Percentiles rank a stretch among this genome's conserved stretches.
These are phyloP conservation scores for Coptodon rendalli DNA, from an alignment of 2,113 vertebrate genomes.

Conservation along the genomic window DNA sequence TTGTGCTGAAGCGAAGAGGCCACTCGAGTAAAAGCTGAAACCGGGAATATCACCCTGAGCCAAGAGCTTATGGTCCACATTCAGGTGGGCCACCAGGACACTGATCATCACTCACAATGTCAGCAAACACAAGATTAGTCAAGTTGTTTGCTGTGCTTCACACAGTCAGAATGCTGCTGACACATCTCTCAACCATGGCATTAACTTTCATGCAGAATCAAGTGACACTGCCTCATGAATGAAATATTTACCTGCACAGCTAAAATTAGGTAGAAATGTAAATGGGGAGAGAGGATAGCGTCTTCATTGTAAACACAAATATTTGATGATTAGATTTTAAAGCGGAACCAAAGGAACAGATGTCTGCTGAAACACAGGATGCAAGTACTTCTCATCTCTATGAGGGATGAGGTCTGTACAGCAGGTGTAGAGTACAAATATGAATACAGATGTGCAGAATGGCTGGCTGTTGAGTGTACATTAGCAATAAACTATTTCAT, in stretches of 20 bases:
- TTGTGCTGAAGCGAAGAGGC: constrained; percentile 6
- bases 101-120: constrained; percentile 59
- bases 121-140: constrained; percentile 58
- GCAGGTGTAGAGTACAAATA: constrained; percentile 18
- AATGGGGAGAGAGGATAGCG: not conserved
- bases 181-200: constrained; percentile 35
- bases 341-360: constrained; percentile 4
- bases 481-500: constrained; percentile 39
- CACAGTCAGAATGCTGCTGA: constrained; percentile 48
- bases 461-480: constrained; percentile 23
- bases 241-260: constrained; percentile 35
- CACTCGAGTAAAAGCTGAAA: constrained; percentile 33
- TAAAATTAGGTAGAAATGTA: constrained; percentile 17
- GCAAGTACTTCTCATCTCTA: not conserved
- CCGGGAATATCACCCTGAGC: constrained; percentile 44
- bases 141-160: constrained; percentile 49
- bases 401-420: not conserved
- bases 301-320: constrained; percentile 25
- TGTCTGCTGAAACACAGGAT: not conserved
- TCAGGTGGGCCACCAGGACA: constrained; percentile 47
- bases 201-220: constrained; percentile 45
- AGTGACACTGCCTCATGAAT: constrained; percentile 23
- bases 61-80: constrained; percentile 50
- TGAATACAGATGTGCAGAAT: constrained; percentile 42
- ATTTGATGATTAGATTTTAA: constrained; percentile 24